These are phyloP conservation scores for Lepidocyrtoides sp. DNA, from an alignment of 2,888 invertebrate species.

Conservation along the genomic window DNA sequence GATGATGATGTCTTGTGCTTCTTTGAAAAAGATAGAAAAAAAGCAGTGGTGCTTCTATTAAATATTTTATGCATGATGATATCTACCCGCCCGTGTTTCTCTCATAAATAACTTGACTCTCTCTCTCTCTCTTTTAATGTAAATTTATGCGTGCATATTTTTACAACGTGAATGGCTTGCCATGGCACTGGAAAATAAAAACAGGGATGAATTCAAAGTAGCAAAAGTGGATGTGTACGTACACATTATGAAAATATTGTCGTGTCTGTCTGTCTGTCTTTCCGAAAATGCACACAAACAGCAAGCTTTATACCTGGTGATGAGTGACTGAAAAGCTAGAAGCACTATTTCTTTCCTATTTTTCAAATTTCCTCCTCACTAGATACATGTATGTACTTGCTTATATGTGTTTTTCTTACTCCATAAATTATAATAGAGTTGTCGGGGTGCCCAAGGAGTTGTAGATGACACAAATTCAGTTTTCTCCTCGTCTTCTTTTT, in stretches of 20 bases:
- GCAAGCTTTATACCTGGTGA: not conserved
- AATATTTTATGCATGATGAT: constrained; percentile 12
- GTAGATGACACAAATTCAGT: constrained; percentile 25
- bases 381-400: not conserved
- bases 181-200: not conserved
- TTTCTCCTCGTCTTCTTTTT: not conserved
- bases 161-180: not conserved
- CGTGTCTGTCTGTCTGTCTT: constrained; percentile 2
- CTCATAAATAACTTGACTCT: constrained; percentile 18
- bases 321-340: not conserved
- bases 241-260: not conserved
- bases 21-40: not conserved
- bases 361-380: not conserved
- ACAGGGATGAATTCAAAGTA: not conserved
- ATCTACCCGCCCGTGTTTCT: not conserved
- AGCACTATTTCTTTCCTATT: not conserved
- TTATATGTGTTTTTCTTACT: not conserved
- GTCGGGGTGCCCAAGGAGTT: constrained; percentile 38
- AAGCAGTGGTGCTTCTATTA: not conserved
- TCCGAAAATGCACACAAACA: not conserved
- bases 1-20: not conserved
- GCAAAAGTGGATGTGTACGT: not conserved
- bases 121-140: not conserved
- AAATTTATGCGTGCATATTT: constrained; percentile 9
- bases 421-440: constrained; percentile 43